Conservation (phyloP, 2,797 vertebrate species). For the Bovichtus diacanthus region DNA sequence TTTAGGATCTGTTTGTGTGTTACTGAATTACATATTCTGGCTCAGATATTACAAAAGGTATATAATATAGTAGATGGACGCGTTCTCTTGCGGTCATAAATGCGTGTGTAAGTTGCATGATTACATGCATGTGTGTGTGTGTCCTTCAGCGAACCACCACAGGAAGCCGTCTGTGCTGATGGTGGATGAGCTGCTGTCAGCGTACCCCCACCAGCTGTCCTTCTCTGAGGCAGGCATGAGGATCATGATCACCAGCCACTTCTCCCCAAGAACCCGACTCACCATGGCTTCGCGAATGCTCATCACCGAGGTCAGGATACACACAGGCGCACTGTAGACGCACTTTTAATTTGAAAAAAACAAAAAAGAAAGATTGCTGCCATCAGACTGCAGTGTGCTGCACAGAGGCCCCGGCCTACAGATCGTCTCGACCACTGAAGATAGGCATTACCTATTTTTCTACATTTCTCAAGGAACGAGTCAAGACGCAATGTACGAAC, state of each 20-base stretch:
- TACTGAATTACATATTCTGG: neutral
- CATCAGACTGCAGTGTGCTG: neutral
- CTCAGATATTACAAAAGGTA: neutral
- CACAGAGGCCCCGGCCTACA: neutral
- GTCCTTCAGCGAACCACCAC: conserved; percentile 88
- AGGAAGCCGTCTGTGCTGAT: conserved; percentile 95
- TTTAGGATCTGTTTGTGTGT: neutral
- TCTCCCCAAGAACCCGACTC: conserved; percentile 96
- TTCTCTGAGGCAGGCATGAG: conserved; percentile 98
- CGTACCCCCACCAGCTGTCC: conserved; percentile 96
- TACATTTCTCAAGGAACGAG: neutral
- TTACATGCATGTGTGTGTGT: neutral
- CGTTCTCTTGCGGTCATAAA: neutral
- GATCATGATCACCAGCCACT: conserved; percentile 99
- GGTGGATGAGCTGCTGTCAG: conserved; percentile 97
- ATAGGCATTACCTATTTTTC: neutral
- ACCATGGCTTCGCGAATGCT: conserved; percentile 99
- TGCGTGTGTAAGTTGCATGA: neutral
- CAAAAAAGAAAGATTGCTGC: neutral
- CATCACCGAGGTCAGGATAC: conserved; percentile 92
- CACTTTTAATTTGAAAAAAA: conserved; percentile 11
- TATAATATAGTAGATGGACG: neutral
- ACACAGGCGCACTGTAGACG: neutral
- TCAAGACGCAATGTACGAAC: neutral
- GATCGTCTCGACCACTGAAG: neutral